Percentiles rank a stretch among this genome's conserved stretches.
These are phyloP conservation scores for Zalophus californianus DNA, from an alignment of 2,797 vertebrate species.

Conservation along the genomic window DNA sequence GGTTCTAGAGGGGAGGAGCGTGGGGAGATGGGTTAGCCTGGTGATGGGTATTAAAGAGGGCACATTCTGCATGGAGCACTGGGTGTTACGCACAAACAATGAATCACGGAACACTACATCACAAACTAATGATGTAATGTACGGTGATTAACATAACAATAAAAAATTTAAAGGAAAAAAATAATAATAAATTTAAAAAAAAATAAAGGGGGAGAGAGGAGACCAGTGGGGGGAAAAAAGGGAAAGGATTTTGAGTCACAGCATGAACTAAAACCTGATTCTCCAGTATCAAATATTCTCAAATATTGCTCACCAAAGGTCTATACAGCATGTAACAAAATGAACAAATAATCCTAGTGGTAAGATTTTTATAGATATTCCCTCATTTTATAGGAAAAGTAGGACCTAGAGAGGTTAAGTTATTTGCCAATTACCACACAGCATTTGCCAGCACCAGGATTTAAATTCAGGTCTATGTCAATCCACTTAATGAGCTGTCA, in stretches of 20 bases:
- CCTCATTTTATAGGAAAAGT: background rate
- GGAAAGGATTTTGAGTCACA: conserved; percentile 31
- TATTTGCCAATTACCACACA: background rate
- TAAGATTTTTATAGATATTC: background rate
- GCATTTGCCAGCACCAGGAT: background rate
- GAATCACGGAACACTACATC: too few relatives aligned
- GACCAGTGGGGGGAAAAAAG: background rate
- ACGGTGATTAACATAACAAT: too few relatives aligned
- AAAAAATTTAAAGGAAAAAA: too few relatives aligned
- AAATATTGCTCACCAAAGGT: background rate
- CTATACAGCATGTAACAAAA: background rate
- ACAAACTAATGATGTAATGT: too few relatives aligned
- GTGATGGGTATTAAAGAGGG: too few relatives aligned
- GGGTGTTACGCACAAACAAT: too few relatives aligned
- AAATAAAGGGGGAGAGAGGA: too few relatives aligned
- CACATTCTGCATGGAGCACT: too few relatives aligned
- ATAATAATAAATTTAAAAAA: too few relatives aligned
- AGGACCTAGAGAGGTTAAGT: background rate
- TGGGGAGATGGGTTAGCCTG: too few relatives aligned
- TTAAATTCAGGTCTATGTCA: background rate
- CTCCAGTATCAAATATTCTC: conserved; percentile 4
- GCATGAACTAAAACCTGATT: conserved; percentile 35
- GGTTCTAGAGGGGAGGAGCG: too few relatives aligned
- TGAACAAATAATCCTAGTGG: background rate
- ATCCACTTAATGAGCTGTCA: background rate